Evolutionary conservation across 2,888 invertebrate genomes (phyloP), one percentile per base, ranked within the genome.

Genomic region (Eilema sororculum): DNA sequence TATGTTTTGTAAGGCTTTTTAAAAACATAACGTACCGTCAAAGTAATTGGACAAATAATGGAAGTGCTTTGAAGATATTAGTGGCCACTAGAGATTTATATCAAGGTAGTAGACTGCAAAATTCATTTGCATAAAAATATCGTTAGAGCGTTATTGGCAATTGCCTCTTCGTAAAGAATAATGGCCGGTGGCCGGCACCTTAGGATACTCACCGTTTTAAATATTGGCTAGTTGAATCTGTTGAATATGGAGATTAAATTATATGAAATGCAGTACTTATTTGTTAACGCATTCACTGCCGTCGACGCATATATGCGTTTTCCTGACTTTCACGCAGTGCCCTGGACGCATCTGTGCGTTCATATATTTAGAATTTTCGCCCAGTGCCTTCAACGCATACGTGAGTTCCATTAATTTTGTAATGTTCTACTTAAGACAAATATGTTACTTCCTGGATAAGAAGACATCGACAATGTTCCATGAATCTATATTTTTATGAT

Each of bases 91-190:
- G 69, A 60, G 69, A 46, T 52, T 65, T 60, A 65, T 69, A 65
- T 65, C 24, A 33, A 20, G 60, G 46, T 69, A 65, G 65, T 65
- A 60, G 65, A 52, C 20, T 65, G 60, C 57, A 61, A 65, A 66
- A 65, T 65, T 57, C 57, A 66, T 69, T 60, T 57, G 65, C 69
- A 69, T 69, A 69, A 66, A 65, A 69, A 61, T 69, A 61, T 41
- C 65, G 57, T 65, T 57, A 69, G 57, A 66, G n/a, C 33, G 61
- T 69, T 61, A 69, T 69, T 60, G 69, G 60, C 65, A 37, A 65
- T 69, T 60, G 60, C 41, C 37, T 65, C 25, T 65, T 33, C 56
- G 52, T 56, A 52, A 60, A 65, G 10, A 22, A 69, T 69, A 25
- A 69, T 30, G 65, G 37, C 60, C 59, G 25, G 37, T 30, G 65